Conservation (phyloP, 2,113 vertebrate genomes). For the sheep (Ovis aries) region DNA sequence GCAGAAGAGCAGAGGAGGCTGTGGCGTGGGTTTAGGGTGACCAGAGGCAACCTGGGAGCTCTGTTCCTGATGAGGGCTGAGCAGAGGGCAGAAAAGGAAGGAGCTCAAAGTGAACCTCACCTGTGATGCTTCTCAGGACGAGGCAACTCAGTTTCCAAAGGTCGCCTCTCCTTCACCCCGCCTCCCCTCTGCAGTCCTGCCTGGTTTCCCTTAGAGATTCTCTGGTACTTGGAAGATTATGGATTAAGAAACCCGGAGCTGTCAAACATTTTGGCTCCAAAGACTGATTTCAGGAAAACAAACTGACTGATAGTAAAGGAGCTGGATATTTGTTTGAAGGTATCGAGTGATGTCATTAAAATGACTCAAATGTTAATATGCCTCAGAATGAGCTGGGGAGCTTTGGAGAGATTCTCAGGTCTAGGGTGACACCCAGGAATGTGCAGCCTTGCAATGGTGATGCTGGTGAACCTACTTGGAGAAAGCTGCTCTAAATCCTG, state of each 20-base stretch:
- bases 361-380: not conserved
- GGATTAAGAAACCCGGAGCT: not conserved
- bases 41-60: not conserved
- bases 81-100: not conserved
- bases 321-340: not conserved
- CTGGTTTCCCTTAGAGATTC: not conserved
- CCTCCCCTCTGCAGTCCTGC: not conserved
- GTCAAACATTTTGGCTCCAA: not conserved
- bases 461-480: not conserved
- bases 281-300: not conserved
- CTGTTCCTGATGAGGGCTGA: not conserved
- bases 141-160: not conserved
- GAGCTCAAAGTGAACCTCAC: not conserved
- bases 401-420: not conserved
- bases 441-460: not conserved
- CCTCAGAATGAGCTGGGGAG: not conserved
- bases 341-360: not conserved
- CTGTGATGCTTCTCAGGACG: not conserved
- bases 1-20: not conserved
- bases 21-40: not conserved
- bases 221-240: not conserved
- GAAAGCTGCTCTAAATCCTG: not conserved
- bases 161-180: fast-evolving
- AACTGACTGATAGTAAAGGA: not conserved
- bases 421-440: not conserved